Evolutionary conservation across 2,797 vertebrate genomes (phyloP), one percentile per base, ranked within the genome.

Genomic region (Mus spretus): DNA sequence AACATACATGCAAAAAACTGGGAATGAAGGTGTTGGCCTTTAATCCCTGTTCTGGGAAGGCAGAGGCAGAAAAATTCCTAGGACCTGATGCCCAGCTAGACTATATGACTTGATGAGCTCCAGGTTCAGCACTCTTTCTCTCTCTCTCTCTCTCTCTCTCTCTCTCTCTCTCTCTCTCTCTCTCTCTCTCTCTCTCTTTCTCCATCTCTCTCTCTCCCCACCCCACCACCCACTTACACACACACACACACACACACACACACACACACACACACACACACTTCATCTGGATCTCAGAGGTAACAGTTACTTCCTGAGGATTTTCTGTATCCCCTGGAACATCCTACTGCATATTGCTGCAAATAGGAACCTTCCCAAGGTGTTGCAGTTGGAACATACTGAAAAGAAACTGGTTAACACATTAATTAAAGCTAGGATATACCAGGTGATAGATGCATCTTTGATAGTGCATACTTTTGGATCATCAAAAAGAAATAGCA

Each of bases 311-410:
- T 53, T 95, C 28, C 59, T 55, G 11, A 14, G 67, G 65, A 89
- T 31, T 28, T 26, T 13, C 19, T 72, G 24, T 24, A 31, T 47
- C 53, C 20, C 74, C 22, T 1, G n/a, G 55, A 59, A 37, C 14
- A 50, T 20, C 0, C 0, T 17, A 11, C 26, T 9, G 26, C 0
- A 28, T 6, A 2, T 2, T 61, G 28, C 55, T 70, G 3, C 34
- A 70, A 79, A 47, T 59, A 37, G 63, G 28, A 3, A 65, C 15
- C 72, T 57, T 59, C 10, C 61, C 20, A 78, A 75, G 63, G 83
- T 20, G 7, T 11, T 11, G 40, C 14, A 24, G 22, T 3, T 11
- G 12, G 2, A 55, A 37, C 61, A 67, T 34, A 61, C 11, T 63
- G 77, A 55, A 91, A 93, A 90, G 14, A 1, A 59, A 72, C 57